A percentile compares a stretch with the other conserved stretches of the same genome.
Evolutionary conservation across 2,797 vertebrate genomes (phyloP).

Genomic region (Astyanax mexicanus): DNA sequence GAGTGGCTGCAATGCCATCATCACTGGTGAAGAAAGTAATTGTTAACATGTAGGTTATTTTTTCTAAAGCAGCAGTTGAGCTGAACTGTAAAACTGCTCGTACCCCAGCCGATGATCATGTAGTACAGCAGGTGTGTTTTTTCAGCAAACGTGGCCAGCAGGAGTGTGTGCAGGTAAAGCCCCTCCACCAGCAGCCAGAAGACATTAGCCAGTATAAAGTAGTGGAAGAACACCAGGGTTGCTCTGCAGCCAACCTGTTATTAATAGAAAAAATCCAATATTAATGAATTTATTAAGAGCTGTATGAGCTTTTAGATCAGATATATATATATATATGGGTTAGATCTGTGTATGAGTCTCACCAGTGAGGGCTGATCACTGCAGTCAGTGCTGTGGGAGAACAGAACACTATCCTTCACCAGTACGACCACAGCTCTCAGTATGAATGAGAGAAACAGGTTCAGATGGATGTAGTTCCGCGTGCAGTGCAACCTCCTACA

Average conservation of each 20-base stretch:
- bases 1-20: no score
- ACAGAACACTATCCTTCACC: slow-evolving; percentile 89
- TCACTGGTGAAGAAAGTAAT: no score
- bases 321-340: background rate
- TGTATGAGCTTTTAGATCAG: background rate
- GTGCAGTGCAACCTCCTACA: slow-evolving; percentile 91
- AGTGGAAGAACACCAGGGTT: slow-evolving; percentile 90
- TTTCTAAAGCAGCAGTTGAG: no score
- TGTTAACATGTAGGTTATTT: no score
- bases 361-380: slow-evolving; percentile 67
- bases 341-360: background rate
- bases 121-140: background rate
- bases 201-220: slow-evolving; percentile 93
- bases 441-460: slow-evolving; percentile 94
- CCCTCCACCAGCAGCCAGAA: slow-evolving; percentile 73
- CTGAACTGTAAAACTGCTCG: background rate
- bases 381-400: slow-evolving; percentile 77
- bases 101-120: slow-evolving; percentile 1
- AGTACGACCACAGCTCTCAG: slow-evolving; percentile 88
- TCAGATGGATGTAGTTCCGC: slow-evolving; percentile 94
- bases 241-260: slow-evolving; percentile 82
- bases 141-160: background rate
- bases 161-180: slow-evolving; percentile 82
- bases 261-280: background rate
- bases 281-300: background rate